phyloP scores from a whole-genome alignment of 2,888 invertebrate genomes.

The Trichopria drosophilae region DNA sequence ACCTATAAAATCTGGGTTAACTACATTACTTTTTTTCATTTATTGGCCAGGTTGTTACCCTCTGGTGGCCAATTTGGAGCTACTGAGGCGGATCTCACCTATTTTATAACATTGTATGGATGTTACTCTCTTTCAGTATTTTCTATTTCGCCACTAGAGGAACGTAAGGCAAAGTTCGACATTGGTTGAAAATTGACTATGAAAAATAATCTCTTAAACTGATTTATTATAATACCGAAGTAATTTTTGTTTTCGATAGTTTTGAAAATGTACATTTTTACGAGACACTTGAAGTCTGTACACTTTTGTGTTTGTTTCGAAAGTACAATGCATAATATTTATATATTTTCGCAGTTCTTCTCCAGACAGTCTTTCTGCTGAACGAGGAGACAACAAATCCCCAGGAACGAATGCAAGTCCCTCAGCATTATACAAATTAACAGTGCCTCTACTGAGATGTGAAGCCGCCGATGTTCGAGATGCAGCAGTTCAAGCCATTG shows the following conservation, averaged over 20 bases:
- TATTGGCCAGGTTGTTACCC: no score
- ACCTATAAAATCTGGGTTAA: no score
- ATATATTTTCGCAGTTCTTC: constrained; percentile 70
- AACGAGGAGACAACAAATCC: constrained; percentile 76
- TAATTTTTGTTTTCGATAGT: background rate
- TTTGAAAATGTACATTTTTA: no score
- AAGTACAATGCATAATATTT: background rate
- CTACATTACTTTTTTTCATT: no score
- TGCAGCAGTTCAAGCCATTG: constrained; percentile 90
- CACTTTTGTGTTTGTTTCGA: background rate
- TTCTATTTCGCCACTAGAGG: no score
- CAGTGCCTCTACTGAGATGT: constrained; percentile 89
- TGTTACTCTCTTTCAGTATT: no score
- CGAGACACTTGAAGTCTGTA: background rate
- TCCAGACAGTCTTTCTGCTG: constrained; percentile 84
- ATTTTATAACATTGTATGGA: no score
- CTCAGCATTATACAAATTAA: constrained; percentile 85
- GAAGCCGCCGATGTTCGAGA: constrained; percentile 93
- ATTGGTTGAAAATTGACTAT: no score
- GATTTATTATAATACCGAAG: background rate
- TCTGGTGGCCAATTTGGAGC: no score
- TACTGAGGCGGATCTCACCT: no score
- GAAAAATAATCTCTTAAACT: no score
- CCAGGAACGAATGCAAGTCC: constrained; percentile 77
- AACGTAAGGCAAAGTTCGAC: no score